These are phyloP conservation scores for Dryobota labecula DNA, from an alignment of 2,888 invertebrate species.

Conservation along the genomic window DNA sequence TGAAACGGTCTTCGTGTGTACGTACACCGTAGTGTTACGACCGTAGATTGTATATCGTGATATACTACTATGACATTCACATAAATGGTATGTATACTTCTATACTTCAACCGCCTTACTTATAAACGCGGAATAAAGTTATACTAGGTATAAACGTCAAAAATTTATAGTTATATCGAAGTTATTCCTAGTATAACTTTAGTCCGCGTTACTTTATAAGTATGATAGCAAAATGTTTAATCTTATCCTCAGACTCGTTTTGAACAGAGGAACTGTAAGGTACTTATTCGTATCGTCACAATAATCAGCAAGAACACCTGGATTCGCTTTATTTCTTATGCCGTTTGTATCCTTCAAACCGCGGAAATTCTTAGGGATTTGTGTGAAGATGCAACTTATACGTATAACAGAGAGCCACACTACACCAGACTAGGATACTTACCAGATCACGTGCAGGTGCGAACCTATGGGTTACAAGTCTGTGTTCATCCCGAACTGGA, in stretches of 20 bases:
- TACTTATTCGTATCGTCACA: not conserved
- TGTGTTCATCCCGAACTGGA: not conserved
- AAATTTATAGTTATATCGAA: too few species aligned
- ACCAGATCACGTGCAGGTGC: too few species aligned
- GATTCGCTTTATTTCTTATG: not conserved
- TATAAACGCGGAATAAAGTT: too few species aligned
- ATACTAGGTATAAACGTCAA: too few species aligned
- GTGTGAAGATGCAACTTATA: not conserved
- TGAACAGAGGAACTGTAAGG: not conserved
- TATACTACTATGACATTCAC: constrained; percentile 1
- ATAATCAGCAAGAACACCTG: not conserved
- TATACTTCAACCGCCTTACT: constrained; percentile 21
- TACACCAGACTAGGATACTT: too few species aligned
- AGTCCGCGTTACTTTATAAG: too few species aligned
- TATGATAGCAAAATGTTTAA: too few species aligned
- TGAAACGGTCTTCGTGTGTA: constrained; percentile 38
- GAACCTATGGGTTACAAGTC: not conserved
- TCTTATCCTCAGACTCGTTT: not conserved
- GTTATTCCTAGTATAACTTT: too few species aligned
- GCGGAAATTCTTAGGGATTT: not conserved
- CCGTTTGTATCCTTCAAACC: not conserved
- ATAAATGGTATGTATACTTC: not conserved
- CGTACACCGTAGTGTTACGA: constrained; percentile 4
- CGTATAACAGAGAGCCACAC: too few species aligned
- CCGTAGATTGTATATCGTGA: not conserved